phyloP scores from a whole-genome alignment of 2,797 vertebrate genomes.

The Propithecus deckenii region DNA sequence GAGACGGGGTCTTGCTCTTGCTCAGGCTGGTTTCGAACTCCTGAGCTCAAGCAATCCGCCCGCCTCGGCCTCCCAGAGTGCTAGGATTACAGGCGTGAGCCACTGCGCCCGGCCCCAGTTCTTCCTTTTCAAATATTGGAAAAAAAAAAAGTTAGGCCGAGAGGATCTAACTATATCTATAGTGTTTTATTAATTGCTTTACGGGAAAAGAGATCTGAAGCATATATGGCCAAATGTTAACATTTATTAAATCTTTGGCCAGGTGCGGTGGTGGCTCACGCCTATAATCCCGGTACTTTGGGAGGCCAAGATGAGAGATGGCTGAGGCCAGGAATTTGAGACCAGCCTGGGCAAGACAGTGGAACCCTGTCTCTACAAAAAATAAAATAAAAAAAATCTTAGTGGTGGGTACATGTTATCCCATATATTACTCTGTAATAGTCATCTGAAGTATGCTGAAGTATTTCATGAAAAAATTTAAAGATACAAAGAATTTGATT shows the following conservation, averaged over 20 bases:
- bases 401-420: neutral
- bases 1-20: no score
- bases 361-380: neutral
- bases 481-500: neutral
- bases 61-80: no score
- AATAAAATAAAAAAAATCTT: neutral
- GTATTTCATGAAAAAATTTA: slow-evolving; percentile 10
- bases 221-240: neutral
- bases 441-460: neutral
- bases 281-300: neutral
- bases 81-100: no score
- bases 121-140: neutral
- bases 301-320: neutral
- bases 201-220: neutral
- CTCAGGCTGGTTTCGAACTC: no score
- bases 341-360: neutral
- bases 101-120: neutral
- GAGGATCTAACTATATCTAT: neutral
- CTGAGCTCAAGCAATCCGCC: no score
- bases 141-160: neutral
- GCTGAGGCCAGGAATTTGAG: neutral
- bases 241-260: neutral
- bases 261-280: neutral
- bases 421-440: neutral
- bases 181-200: neutral